Conservation (phyloP, 2,888 invertebrate genomes). For the Hemithea aestivaria region DNA sequence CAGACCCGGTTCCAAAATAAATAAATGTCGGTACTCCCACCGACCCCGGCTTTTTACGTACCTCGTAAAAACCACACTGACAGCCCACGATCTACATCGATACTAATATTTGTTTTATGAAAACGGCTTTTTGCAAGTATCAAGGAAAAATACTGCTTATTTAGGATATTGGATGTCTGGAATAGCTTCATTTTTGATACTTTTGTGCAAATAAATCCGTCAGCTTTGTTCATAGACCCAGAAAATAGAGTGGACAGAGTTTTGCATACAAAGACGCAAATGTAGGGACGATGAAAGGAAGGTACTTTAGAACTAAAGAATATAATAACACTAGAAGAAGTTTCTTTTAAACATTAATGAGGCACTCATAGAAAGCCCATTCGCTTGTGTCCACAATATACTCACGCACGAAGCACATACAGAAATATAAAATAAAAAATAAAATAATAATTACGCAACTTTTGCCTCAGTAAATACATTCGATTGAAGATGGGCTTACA, state of each 20-base stretch:
- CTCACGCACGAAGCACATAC: too few species aligned
- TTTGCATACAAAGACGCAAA: neutral
- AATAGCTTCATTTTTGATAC: conserved; percentile 19
- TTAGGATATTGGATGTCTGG: conserved; percentile 17
- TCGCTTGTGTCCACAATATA: too few species aligned
- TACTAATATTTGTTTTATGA: conserved; percentile 59
- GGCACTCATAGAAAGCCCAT: too few species aligned
- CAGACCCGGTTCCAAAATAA: conserved; percentile 43
- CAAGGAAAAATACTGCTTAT: conserved; percentile 21
- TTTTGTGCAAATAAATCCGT: conserved; percentile 11
- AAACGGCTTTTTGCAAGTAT: conserved; percentile 31
- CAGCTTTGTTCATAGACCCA: neutral
- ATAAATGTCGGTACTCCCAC: conserved; percentile 42
- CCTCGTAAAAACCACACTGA: conserved; percentile 50
- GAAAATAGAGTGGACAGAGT: conserved; percentile 2
- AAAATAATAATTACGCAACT: too few species aligned
- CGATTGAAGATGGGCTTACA: too few species aligned
- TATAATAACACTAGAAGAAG: too few species aligned
- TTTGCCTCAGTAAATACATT: too few species aligned
- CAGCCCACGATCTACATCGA: conserved; percentile 44
- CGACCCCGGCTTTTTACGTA: conserved; percentile 36
- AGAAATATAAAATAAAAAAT: too few species aligned
- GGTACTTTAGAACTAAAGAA: too few species aligned
- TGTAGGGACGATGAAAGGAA: too few species aligned
- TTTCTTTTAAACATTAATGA: too few species aligned